Evolutionary conservation across 2,888 invertebrate genomes (phyloP), one percentile per base, ranked within the genome.

Genomic region (Zygogramma bicolorata): DNA sequence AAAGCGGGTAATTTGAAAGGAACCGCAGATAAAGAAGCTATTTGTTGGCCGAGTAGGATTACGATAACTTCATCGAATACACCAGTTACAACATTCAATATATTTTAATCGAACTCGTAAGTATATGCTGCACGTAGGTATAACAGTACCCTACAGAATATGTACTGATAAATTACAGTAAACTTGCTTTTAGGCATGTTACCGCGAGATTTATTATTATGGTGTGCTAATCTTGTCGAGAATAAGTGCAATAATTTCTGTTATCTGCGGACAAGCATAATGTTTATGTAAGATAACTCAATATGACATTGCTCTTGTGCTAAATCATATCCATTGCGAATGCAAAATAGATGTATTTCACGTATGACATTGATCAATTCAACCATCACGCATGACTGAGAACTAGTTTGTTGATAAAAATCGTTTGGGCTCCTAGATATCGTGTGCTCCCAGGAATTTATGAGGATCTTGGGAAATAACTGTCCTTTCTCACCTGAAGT

Each of bases 181-280:
- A 65, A 65, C 31, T 22, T 31, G 63, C 49, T 65, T 65, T 65
- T 65, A 49, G 63, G 63, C 63, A 65, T 49, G 49, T 20, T 49
- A 18, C 22, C 22, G 15, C 20, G 25, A 40, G 29, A 65, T 65
- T 65, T 65, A 65, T 49, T 20, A 20, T 20, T 34, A 29, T 65
- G n/a, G 15, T 31, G 18, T 49, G 31, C 10, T 49, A 49, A 49
- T 65, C 61, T 49, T 49, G 46, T 49, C 31, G 6, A 31, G 62
- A 20, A 29, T 25, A 49, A 65, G 63, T 65, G 63, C 31, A n/a
- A 65, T 65, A 49, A 65, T 49, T 29, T 65, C 29, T 20, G 63
- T 65, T 27, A 65, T 65, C 63, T 65, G 20, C 31, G 49, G 20
- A 49, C 29, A 49, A 65, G 29, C 49, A 65, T 18, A n/a, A 18